Evolutionary conservation across 2,888 invertebrate genomes (phyloP).

Genomic region (Apoda limacodes): DNA sequence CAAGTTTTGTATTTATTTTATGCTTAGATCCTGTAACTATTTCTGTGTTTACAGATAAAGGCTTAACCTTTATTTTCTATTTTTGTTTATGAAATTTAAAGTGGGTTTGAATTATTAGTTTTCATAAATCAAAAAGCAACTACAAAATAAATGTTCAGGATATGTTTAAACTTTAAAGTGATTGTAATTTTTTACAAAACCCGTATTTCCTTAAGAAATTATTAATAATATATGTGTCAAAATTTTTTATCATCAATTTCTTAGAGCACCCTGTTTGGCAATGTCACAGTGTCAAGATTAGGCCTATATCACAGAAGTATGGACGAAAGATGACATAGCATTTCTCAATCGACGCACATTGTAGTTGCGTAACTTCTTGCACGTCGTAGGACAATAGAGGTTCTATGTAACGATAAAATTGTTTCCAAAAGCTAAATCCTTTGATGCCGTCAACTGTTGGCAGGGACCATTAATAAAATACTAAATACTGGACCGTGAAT

Average conservation of each 20-base stretch:
- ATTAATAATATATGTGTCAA: too few species aligned
- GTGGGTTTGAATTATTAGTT: neutral
- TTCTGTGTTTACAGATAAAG: neutral
- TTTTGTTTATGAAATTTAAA: neutral
- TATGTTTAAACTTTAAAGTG: too few species aligned
- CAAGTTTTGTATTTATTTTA: constrained; percentile 21
- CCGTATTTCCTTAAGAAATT: too few species aligned
- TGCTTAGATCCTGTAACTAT: constrained; percentile 9
- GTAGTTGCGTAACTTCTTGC: constrained; percentile 61
- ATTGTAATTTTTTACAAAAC: too few species aligned
- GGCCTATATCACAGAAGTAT: constrained; percentile 50
- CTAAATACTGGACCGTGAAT: constrained; percentile 46
- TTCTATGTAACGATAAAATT: constrained; percentile 51
- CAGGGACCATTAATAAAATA: constrained; percentile 54
- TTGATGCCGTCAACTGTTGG: constrained; percentile 36
- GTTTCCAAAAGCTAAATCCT: constrained; percentile 48
- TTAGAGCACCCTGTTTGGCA: constrained; percentile 36
- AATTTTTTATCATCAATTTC: neutral
- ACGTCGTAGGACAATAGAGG: constrained; percentile 43
- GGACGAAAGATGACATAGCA: constrained; percentile 52
- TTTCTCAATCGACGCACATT: constrained; percentile 28
- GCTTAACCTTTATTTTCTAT: neutral
- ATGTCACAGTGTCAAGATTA: constrained; percentile 41
- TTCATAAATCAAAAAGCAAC: too few species aligned
- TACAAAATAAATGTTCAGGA: too few species aligned